Base-by-base conservation (phyloP, 2,888 invertebrate genomes). In the Dermolepida albohirtum region DNA sequence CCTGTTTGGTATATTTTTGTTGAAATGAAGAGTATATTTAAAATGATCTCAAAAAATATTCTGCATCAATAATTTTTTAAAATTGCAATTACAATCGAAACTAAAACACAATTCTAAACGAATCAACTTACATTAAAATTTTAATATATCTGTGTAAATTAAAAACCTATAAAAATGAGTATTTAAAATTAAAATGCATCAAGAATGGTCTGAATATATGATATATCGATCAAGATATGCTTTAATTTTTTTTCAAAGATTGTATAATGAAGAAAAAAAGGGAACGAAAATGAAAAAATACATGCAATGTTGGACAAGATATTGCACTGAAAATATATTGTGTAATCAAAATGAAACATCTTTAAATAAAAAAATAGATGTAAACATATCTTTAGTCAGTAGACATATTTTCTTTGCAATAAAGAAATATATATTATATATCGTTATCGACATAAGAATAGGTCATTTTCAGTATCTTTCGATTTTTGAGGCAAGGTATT, bases 381-480 rank as follows among this genome's bases (percentile, higher is more conserved):
- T 43, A 51, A 59, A 67, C 49, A 51, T 54, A 67, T 67, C 66
- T 51, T 59, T 67, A 59, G 66, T 67, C 66, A 67, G 57, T 17
- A 62, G 22, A 16, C 16, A 29, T 65, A 47, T n/a, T 34, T 65
- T 44, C 54, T 34, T 65, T 65, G 17, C 43, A 27, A 22, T 65
- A 65, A 44, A 65, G 54, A 54, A 54, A 54, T 22, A 51, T 12
- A 12, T 17, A 55, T 29, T 12, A 44, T 27, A 29, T 47, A 62
- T 14, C 34, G 47, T 17, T 47, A 62, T 62, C 47, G 34, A 22
- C 29, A n/a, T 22, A 22, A 22, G 47, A 16, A 17, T 34, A 27
- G 39, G 49, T 49, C 47, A 49, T 62, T 62, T 62, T 62, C 49
- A 49, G 47, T 62, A 62, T 62, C 29, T 55, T 55, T 55, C 41